Conservation (phyloP, 2,113 vertebrate genomes). For the Chrysemys picta region DNA sequence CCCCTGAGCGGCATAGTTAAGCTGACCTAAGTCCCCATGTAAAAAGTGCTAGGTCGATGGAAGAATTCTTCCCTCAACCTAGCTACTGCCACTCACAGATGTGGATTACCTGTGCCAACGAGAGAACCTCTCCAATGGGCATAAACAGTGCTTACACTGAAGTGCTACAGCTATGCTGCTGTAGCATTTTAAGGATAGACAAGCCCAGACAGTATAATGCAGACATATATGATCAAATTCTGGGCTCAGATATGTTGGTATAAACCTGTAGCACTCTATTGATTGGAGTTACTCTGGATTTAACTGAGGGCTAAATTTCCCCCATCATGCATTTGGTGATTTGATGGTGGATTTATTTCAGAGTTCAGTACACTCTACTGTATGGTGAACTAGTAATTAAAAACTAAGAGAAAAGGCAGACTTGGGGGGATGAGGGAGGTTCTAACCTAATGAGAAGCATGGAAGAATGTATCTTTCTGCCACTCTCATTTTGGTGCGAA, state of each 20-base stretch:
- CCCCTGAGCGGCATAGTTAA: not conserved
- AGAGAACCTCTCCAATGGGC: too few relatives aligned
- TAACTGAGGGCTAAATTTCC: not conserved
- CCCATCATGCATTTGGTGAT: not conserved
- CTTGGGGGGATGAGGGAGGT: not conserved
- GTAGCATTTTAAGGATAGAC: not conserved
- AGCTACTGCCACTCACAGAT: not conserved
- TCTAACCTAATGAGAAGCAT: not conserved
- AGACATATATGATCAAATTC: not conserved
- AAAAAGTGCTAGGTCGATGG: not conserved
- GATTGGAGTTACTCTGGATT: not conserved
- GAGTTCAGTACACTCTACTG: not conserved
- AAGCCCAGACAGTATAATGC: not conserved
- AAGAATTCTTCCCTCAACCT: not conserved
- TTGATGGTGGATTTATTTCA: not conserved
- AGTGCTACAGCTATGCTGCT: not conserved
- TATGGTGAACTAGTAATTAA: not conserved
- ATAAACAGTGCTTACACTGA: not conserved
- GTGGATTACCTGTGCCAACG: not conserved
- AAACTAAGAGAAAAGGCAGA: not conserved
- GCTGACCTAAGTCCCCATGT: not conserved
- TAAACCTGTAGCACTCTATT: not conserved
- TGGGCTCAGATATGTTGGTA: not conserved
- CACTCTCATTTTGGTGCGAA: not conserved
- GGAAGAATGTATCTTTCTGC: not conserved